Evolutionary conservation across 2,797 vertebrate species (phyloP), one percentile per base, ranked within the genome.

Genomic region (Leptodactylus fallax): DNA sequence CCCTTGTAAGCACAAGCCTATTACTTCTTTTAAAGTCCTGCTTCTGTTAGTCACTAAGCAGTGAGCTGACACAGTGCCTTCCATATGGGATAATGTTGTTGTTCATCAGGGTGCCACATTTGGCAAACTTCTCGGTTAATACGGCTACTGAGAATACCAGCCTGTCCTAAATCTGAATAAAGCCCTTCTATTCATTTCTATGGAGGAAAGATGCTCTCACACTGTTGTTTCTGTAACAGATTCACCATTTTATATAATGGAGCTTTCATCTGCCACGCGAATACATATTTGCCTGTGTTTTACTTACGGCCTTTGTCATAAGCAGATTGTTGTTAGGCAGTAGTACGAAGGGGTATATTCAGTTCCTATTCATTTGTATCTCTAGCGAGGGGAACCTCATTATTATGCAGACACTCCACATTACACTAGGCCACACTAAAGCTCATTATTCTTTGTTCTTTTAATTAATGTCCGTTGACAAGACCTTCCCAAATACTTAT

Each of bases 81-180:
- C 92, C 90, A 89, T 89, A 67, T 85, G 90, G 90, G 90, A 92
- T 90, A 92, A 93, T 91, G 92, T 93, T 93, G 90, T 82, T 92
- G 92, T 92, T 89, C 90, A 81, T 85, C 88, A 47, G 81, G 79
- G 92, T 92, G 82, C 92, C 91, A 91, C 92, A 92, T 93, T 95
- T 93, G 92, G 91, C 92, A 93, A 94, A 94, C 92, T 94, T 95
- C 91, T 92, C 92, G 3, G 10, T 94, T 94, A 95, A 95, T 93
- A 92, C 78, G 90, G 27, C 93, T 94, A 91, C 88, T 55, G 93
- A 91, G 94, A 93, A 95, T 93, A 92, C 90, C 94, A 93, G 92
- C 87, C 90, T 96, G 95, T 95, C 94, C 95, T 95, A 93, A 95
- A 95, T 96, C 94, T 95, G 90, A 92, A 92, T 92, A 96, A 94